Evolutionary conservation across 2,113 vertebrate species (phyloP).

Genomic region (Pithys albifrons): DNA sequence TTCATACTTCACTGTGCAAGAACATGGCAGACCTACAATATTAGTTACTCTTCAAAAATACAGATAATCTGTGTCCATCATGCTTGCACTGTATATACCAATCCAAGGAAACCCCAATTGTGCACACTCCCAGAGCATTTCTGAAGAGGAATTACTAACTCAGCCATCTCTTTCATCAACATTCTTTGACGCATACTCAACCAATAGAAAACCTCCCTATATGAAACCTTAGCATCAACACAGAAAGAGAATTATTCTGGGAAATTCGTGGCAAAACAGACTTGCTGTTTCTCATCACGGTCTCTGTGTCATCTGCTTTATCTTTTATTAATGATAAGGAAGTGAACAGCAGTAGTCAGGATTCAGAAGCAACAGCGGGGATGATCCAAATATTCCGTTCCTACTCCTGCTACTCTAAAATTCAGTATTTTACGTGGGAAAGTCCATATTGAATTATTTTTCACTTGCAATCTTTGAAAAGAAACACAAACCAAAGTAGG

Average conservation of each 20-base stretch:
- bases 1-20: background rate
- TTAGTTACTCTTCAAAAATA: background rate
- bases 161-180: background rate
- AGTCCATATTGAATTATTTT: background rate
- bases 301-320: background rate
- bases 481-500: background rate
- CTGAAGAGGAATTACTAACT: background rate
- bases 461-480: background rate
- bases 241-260: background rate
- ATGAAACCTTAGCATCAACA: background rate
- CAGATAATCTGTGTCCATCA: background rate
- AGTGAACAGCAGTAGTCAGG: background rate
- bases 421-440: background rate
- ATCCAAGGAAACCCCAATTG: background rate
- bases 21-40: background rate
- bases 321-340: slow-evolving; percentile 10
- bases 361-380: background rate
- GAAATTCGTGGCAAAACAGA: background rate
- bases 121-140: background rate
- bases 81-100: background rate
- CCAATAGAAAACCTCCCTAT: background rate
- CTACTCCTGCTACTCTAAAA: background rate
- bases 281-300: background rate
- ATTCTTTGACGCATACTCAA: background rate
- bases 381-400: background rate